Evolutionary conservation across 2,113 vertebrate genomes (phyloP).

Genomic region (Corythaeola cristata): DNA sequence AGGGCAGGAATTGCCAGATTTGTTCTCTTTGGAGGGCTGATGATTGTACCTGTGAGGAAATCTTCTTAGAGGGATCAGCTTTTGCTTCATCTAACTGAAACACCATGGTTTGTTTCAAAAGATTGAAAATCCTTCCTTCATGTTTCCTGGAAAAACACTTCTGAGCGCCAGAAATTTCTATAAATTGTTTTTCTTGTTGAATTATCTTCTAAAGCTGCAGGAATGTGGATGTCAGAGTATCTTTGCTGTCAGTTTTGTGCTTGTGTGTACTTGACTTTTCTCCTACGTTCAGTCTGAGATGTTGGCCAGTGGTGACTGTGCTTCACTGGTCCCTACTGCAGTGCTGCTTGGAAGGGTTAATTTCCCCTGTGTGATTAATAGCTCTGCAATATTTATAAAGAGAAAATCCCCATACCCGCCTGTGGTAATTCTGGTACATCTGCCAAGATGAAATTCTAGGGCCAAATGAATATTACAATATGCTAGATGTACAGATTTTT

Average conservation of each 20-base stretch:
- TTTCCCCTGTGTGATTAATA: slow-evolving; percentile 25
- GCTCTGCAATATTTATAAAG: slow-evolving; percentile 1
- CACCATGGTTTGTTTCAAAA: background rate
- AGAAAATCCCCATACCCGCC: slow-evolving; percentile 10
- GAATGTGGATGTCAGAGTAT: background rate
- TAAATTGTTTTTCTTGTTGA: background rate
- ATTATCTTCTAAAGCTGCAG: background rate
- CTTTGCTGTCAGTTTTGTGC: background rate
- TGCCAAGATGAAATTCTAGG: slow-evolving; percentile 8
- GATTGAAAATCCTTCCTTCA: background rate
- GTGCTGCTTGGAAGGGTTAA: background rate
- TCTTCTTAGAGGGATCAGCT: background rate
- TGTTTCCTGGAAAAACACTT: background rate
- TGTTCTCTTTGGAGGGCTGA: background rate
- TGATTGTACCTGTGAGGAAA: background rate
- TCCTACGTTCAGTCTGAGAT: background rate
- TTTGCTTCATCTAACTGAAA: background rate
- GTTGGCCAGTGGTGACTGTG: background rate
- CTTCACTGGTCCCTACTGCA: background rate
- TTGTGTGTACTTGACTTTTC: background rate
- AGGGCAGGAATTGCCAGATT: background rate
- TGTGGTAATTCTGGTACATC: background rate
- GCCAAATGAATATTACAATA: slow-evolving; percentile 16
- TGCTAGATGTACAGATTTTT: background rate
- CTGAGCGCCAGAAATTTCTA: background rate